phyloP scores from a whole-genome alignment of 2,797 vertebrate genomes.

The Catostomus latipinnis region DNA sequence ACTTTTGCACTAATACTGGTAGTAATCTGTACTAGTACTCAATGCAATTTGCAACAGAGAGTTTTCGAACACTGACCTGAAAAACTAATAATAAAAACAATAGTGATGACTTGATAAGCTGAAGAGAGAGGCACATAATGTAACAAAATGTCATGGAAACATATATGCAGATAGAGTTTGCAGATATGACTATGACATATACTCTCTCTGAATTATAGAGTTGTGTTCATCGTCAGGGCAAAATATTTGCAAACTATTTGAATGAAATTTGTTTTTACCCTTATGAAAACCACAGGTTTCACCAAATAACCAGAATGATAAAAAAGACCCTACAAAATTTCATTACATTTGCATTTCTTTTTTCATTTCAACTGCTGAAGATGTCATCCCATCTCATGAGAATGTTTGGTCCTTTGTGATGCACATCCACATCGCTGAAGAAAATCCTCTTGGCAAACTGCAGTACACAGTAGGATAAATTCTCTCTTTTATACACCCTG shows the following conservation, averaged over 20 bases:
- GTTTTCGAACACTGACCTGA: background rate
- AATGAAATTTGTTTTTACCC: too few species aligned
- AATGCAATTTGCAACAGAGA: background rate
- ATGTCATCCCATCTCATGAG: constrained; percentile 67
- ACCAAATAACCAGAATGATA: constrained; percentile 63
- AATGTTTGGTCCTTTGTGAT: constrained; percentile 68
- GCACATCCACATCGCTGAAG: constrained; percentile 61
- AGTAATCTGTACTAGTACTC: background rate
- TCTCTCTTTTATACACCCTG: constrained; percentile 52
- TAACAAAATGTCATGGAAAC: constrained; percentile 7
- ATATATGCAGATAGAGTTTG: constrained; percentile 11
- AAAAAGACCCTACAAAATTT: constrained; percentile 71
- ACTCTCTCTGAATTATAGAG: background rate
- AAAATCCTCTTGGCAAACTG: constrained; percentile 67
- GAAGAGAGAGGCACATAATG: constrained; percentile 43
- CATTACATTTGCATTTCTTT: constrained; percentile 61
- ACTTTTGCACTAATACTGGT: background rate
- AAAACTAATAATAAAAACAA: constrained; percentile 19
- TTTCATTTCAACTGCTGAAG: constrained; percentile 61
- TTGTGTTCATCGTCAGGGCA: background rate
- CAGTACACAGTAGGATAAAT: constrained; percentile 37
- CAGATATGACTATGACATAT: background rate
- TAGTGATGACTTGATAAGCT: constrained; percentile 8
- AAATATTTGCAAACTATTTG: background rate
- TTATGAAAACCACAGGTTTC: too few species aligned